Evolutionary conservation across 2,113 vertebrate species (phyloP).

Genomic region (Sialia sialis): DNA sequence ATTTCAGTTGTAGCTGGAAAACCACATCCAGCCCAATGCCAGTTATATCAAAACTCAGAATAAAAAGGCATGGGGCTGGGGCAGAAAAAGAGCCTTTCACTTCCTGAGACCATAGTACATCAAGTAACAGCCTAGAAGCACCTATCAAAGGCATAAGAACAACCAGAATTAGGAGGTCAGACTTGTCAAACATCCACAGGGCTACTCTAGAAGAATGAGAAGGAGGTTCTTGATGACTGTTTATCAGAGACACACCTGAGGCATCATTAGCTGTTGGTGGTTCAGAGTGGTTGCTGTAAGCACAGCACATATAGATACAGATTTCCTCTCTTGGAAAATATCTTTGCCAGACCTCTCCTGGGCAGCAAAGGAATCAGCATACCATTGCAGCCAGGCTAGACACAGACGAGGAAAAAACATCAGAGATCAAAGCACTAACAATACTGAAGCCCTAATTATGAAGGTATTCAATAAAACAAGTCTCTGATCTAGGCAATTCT

Average conservation of each 20-base stretch:
- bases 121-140: not conserved
- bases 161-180: not conserved
- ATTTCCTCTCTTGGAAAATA: not conserved
- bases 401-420: not conserved
- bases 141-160: not conserved
- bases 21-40: not conserved
- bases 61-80: not conserved
- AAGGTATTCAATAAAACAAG: not conserved
- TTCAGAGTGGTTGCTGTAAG: not conserved
- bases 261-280: not conserved
- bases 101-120: not conserved
- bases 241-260: not conserved
- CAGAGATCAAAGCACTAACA: not conserved
- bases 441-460: not conserved
- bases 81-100: not conserved
- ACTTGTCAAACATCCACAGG: not conserved
- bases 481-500: not conserved
- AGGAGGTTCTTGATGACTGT: not conserved
- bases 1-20: not conserved
- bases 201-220: not conserved
- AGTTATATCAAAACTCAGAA: not conserved
- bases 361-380: not conserved
- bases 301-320: not conserved
- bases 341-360: not conserved
- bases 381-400: not conserved